Conservation (phyloP, 1,140 invertebrate genomes). For the Zaprionus inermis region DNA sequence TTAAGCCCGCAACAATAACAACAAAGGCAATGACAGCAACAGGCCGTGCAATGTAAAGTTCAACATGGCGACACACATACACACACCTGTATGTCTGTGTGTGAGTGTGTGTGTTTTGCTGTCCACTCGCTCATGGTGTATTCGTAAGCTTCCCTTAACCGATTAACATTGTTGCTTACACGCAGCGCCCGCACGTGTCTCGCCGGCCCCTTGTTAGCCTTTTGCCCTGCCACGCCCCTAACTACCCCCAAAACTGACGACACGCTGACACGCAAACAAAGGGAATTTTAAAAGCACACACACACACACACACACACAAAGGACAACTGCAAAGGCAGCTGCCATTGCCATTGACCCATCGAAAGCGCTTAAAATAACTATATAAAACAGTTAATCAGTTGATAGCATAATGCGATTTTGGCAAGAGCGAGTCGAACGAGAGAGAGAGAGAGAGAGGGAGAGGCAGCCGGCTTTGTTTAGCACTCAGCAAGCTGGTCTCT, state of each 20-base stretch:
- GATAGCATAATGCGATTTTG: conserved; percentile 3
- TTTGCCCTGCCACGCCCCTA: not conserved
- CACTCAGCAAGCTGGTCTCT: not conserved
- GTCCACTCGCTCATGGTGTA: conserved; percentile 3
- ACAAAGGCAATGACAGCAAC: conserved; percentile 3
- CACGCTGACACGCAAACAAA: conserved; percentile 14
- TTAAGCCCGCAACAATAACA: conserved; percentile 32
- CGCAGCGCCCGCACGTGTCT: conserved; percentile 7
- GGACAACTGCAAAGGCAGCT: not conserved
- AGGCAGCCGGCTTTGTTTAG: not conserved
- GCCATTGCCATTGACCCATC: not conserved
- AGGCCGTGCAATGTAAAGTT: conserved; percentile 18
- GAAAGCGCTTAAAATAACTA: conserved; percentile 9
- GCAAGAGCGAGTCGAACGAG: not conserved
- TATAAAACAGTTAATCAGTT: conserved; percentile 10
- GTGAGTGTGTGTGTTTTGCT: not conserved
- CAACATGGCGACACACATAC: conserved; percentile 31
- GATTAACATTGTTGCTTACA: conserved; percentile 36
- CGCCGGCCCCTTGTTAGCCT: not conserved
- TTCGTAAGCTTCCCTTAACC: conserved; percentile 24
- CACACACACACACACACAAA: not conserved
- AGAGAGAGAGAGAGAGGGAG: not conserved
- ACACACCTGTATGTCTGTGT: conserved; percentile 18
- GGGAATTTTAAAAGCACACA: conserved; percentile 12
- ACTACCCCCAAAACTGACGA: not conserved